phyloP scores from a whole-genome alignment of 2,797 vertebrate genomes.

The Gymnopithys bicolor region DNA sequence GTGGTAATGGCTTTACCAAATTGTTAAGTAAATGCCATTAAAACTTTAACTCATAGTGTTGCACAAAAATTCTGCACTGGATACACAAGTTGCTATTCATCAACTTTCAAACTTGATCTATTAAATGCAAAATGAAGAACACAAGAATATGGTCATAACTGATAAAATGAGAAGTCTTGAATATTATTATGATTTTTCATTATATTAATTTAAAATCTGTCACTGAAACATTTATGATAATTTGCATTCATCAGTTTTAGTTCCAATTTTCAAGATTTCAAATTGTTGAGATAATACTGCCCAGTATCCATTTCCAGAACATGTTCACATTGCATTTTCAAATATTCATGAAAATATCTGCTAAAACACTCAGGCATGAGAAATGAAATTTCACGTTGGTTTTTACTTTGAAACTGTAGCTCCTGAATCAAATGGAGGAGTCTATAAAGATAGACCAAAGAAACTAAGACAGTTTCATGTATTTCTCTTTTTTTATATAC shows the following conservation, averaged over 20 bases:
- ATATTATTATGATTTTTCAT: not conserved
- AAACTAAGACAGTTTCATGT: not conserved
- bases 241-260: not conserved
- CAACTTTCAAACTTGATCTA: not conserved
- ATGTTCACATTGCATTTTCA: not conserved
- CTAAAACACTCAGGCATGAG: not conserved
- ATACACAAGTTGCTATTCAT: not conserved
- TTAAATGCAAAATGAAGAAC: not conserved
- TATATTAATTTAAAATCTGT: not conserved
- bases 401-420: not conserved
- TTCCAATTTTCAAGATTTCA: not conserved
- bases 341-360: not conserved
- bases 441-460: not conserved
- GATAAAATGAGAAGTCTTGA: not conserved
- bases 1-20: not conserved
- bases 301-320: not conserved
- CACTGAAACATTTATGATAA: not conserved
- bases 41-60: not conserved
- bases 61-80: not conserved
- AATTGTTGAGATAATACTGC: not conserved
- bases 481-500: not conserved
- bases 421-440: not conserved
- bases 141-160: not conserved
- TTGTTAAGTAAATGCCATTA: not conserved
- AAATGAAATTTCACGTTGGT: accelerated